phyloP scores from a whole-genome alignment of 37 sponge, comb jelly and placozoan species.

The Diacarnus erythraeanus region DNA sequence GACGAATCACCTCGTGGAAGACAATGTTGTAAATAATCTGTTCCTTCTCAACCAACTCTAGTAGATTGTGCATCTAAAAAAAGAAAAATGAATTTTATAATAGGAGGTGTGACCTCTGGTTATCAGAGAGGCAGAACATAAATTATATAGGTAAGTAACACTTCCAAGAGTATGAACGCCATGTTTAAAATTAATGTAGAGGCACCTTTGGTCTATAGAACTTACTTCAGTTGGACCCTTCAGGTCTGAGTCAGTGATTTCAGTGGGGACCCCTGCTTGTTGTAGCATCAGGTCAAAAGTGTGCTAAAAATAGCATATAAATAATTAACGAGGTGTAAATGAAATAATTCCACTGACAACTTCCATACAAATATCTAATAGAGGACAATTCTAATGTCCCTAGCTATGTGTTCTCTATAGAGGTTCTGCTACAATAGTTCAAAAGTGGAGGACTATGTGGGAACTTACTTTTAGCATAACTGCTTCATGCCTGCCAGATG shows the following conservation, averaged over 20 bases:
- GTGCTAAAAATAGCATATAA: constrained; percentile 36
- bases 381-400: too few relatives aligned
- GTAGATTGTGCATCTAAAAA: constrained; percentile 83
- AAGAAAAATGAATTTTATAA: neutral
- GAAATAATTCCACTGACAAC: too few relatives aligned
- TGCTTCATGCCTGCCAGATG: constrained; percentile 85
- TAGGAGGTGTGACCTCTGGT: neutral
- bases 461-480: constrained; percentile 67
- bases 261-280: constrained; percentile 64
- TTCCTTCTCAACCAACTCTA: constrained; percentile 88
- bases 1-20: constrained; percentile 98
- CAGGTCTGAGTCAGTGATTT: constrained; percentile 21
- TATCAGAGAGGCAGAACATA: neutral
- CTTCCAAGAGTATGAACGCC: neutral
- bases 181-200: neutral
- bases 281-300: constrained; percentile 71
- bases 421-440: neutral
- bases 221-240: constrained; percentile 73
- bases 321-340: too few relatives aligned
- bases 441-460: neutral
- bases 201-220: too few relatives aligned
- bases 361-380: too few relatives aligned
- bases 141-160: neutral
- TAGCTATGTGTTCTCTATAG: neutral
- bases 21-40: constrained; percentile 93